Base-by-base conservation (phyloP, 2,888 invertebrate species). In the Dasypogon diadema region DNA sequence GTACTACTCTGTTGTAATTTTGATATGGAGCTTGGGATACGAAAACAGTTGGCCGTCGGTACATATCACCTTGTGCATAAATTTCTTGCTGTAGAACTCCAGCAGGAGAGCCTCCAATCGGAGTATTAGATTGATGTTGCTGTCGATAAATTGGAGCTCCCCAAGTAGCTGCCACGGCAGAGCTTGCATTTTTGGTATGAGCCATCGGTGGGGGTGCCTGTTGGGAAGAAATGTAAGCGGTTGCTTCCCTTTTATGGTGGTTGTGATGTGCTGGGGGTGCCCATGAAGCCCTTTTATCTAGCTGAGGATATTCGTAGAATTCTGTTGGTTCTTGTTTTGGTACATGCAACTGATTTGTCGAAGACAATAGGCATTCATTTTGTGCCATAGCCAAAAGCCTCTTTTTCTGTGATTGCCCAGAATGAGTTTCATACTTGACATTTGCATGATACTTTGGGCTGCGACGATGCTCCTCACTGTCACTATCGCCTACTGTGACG, bases 391-490 rank as follows among this genome's bases (percentile, higher is more conserved):
- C 95, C 78, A 96, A 86, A 73, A 96, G 88, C 26, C 96, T 90
- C 85, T 96, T 96, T 90, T 96, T 96, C 87, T 96, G 95, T 72
- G 94, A 93, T 84, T 93, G 93, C 8, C 91, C 91, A 79, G 90
- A 88, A 56, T 78, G 79, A 1, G 86, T 85, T 78, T 86, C 86
- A 76, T 86, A 85, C 76, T 86, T 86, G 37, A 86, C 83, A 79
- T 80, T 83, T 4, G 85, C 80, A 37, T 82, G 82, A 60, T 81
- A 83, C 10, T 80, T 80, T 78, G 76, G 81, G 78, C 77, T 81
- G 63, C 84, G 84, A 70, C 89, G 88, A 81, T 89, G 89, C 75
- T 90, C 91, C 82, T 92, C 92, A 75, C 89, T 90, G 82, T 92
- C 92, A 84, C 91, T 92, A 82, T 93, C 93, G 79, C 89, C 91